phyloP scores from a whole-genome alignment of 2,888 invertebrate species.

The Eupithecia pulchellata region DNA sequence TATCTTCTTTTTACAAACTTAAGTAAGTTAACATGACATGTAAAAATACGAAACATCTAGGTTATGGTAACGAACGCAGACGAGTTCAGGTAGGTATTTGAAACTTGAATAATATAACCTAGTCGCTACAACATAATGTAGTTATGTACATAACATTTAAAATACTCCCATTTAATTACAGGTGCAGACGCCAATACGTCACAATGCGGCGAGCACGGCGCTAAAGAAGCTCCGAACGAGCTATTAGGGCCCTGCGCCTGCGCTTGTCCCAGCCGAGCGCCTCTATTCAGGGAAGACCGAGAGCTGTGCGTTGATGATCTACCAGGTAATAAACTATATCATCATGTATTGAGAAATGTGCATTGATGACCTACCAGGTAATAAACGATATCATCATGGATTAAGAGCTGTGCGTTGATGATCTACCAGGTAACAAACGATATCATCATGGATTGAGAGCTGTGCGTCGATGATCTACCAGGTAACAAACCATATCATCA shows the following conservation, averaged over 20 bases:
- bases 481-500: background rate
- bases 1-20: background rate
- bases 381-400: background rate
- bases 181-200: conserved; percentile 72
- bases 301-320: conserved; percentile 94
- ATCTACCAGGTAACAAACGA: background rate
- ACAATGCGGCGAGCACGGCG: conserved; percentile 76
- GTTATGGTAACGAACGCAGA: too few species aligned
- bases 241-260: conserved; percentile 87
- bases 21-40: too few species aligned
- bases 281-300: conserved; percentile 93
- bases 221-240: conserved; percentile 56
- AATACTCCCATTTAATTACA: conserved; percentile 46
- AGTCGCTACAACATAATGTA: too few species aligned
- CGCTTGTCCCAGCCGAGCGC: conserved; percentile 90
- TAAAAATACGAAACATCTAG: too few species aligned
- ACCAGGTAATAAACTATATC: conserved; percentile 85
- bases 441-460: background rate
- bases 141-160: too few species aligned
- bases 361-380: background rate
- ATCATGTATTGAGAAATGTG: background rate
- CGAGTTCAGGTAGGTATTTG: too few species aligned
- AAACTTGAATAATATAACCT: too few species aligned
- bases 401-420: background rate
- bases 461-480: background rate